Evolutionary conservation across 2,797 vertebrate genomes (phyloP).

Genomic region (Australoheros facetus): DNA sequence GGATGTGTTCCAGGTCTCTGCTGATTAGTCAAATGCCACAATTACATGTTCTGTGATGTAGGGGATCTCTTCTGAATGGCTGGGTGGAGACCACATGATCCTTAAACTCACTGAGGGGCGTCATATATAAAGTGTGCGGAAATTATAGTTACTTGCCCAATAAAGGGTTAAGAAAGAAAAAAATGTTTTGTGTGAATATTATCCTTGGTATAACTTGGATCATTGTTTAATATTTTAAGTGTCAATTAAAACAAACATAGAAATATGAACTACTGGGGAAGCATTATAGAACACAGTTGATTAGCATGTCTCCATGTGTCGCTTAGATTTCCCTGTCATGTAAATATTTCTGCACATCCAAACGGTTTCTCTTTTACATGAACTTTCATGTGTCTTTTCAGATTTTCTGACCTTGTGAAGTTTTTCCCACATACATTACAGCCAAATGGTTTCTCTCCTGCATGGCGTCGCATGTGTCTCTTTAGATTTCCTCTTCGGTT

Average conservation of each 20-base stretch:
- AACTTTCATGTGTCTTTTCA: neutral
- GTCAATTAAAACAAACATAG: neutral
- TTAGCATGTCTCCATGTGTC: no score
- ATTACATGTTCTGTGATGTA: no score
- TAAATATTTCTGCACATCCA: neutral
- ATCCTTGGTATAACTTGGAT: neutral
- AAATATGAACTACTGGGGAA: neutral
- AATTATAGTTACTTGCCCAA: no score
- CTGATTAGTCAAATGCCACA: no score
- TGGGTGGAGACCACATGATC: no score
- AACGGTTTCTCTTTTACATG: neutral
- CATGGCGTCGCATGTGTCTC: rapidly evolving
- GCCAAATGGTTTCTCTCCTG: neutral
- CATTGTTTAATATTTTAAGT: neutral
- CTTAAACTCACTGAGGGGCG: no score
- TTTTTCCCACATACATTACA: neutral
- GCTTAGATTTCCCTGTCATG: rapidly evolving
- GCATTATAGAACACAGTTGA: neutral
- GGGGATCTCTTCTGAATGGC: no score
- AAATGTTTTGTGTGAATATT: neutral
- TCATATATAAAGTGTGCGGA: no score
- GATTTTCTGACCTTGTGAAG: neutral
- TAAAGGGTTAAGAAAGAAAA: neutral
- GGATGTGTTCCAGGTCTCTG: no score
- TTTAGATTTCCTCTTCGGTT: no score